phyloP scores from a whole-genome alignment of 2,888 invertebrate species.

The Drosophila austrosaltans region DNA sequence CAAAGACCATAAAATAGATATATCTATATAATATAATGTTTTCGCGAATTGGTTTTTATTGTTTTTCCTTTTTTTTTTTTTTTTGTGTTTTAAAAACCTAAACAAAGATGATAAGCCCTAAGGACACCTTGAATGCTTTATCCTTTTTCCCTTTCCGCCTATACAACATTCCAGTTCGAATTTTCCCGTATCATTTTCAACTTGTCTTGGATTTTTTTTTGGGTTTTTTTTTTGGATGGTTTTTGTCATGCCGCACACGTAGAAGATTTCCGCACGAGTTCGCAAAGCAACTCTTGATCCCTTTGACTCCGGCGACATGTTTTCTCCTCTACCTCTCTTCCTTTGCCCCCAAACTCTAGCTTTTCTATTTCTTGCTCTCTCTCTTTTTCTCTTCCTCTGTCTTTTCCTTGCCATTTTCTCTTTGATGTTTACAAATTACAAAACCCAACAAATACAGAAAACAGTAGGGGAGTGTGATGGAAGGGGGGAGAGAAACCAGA shows the following conservation, averaged over 20 bases:
- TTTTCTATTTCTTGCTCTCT: not conserved
- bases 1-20: constrained; percentile 12
- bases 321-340: constrained; percentile 48
- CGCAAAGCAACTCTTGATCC: constrained; percentile 80
- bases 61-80: not conserved
- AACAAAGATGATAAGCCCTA: constrained; percentile 2
- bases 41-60: not conserved
- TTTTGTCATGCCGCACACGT: constrained; percentile 74
- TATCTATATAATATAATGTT: not conserved
- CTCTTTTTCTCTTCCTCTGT: not conserved
- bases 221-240: constrained; percentile 24
- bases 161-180: not conserved
- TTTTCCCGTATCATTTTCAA: constrained; percentile 15
- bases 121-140: constrained; percentile 1
- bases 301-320: constrained; percentile 78
- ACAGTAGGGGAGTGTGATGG: not conserved
- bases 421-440: constrained; percentile 79
- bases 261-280: constrained; percentile 79
- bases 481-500: constrained; percentile 13
- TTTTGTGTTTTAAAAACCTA: not conserved
- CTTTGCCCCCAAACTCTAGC: not conserved
- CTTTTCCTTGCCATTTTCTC: constrained; percentile 57
- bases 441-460: constrained; percentile 35
- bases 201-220: constrained; percentile 6
- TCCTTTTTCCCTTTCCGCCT: constrained; percentile 1